Evolutionary conservation across 1,140 invertebrate genomes (phyloP), one percentile per base, ranked within the genome.

Genomic region (Formica exsecta): DNA sequence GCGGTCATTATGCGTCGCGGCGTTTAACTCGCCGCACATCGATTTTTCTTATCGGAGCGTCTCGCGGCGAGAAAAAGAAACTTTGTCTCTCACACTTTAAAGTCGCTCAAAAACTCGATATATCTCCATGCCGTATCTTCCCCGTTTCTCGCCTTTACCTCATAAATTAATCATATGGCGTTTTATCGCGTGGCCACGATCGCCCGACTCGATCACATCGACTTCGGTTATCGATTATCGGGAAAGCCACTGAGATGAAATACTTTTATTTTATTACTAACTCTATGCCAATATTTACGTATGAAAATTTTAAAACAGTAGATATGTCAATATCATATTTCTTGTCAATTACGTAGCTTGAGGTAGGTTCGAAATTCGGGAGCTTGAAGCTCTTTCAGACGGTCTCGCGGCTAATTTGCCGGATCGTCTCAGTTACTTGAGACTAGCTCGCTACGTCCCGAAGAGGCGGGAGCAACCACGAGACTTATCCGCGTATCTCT

Each of bases 401-500:
- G 36, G 41, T 84, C 85, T 83, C 85, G 61, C 62, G 74, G 85
- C 41, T 85, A 75, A 90, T 90, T 90, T 89, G 83, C 68, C 41
- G 62, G 61, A 62, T 87, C 85, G 73, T 84, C 88, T 87, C 77
- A 8, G 85, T 84, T 74, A 54, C 61, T 22, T 44, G 25, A 25
- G 62, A n/a, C 19, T 44, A 57, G 79, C 44, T n/a, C 36, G 54
- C 48, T 83, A 38, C 65, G 66, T 61, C 8, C 36, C 70, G 66
- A 48, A 51, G 83, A 89, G 86, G 75, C 86, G 66, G 86, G 76
- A 65, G 80, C 68, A 87, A 89, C 84, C 89, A 84, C 87, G 13
- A 61, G 59, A 57, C 84, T 81, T 66, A 68, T 57, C 66, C 48
- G 36, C 44, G 29, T 86, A 71, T 41, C 75, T 32, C 32, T 32